These are phyloP conservation scores for Eucriotettix oculatus DNA, from an alignment of 2,888 invertebrate species.

Conservation along the genomic window DNA sequence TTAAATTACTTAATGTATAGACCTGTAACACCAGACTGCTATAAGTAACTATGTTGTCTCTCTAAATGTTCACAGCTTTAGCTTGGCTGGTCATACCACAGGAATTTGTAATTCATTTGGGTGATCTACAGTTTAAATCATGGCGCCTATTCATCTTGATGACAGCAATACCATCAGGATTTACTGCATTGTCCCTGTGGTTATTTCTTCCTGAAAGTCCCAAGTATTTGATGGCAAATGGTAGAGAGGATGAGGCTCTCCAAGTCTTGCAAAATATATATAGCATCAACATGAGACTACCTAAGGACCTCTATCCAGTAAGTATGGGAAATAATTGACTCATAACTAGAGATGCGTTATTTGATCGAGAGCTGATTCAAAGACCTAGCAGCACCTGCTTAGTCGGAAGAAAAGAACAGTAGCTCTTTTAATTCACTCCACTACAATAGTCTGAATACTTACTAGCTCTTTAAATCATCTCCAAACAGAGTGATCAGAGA, in stretches of 20 bases:
- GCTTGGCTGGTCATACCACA: conserved; percentile 57
- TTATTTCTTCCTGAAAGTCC: conserved; percentile 26
- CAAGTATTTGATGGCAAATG: conserved; percentile 24
- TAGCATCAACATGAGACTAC: conserved; percentile 21
- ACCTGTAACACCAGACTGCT: too few species aligned
- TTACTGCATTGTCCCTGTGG: conserved; percentile 40
- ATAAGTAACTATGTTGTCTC: too few species aligned
- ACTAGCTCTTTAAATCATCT: too few species aligned
- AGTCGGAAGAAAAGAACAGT: too few species aligned
- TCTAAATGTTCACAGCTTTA: conserved; percentile 31
- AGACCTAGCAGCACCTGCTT: too few species aligned
- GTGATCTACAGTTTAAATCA: conserved; percentile 28
- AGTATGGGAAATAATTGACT: conserved; percentile 10
- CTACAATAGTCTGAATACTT: too few species aligned
- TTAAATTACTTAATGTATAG: too few species aligned
- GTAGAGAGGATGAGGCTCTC: conserved; percentile 21
- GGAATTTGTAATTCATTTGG: conserved; percentile 24
- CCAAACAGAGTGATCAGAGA: too few species aligned
- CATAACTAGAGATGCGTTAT: too few species aligned
- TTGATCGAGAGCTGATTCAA: too few species aligned
- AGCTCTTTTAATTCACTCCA: too few species aligned
- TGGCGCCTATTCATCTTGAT: conserved; percentile 47
- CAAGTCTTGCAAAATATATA: conserved; percentile 22
- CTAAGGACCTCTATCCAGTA: conserved; percentile 47
- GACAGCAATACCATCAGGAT: conserved; percentile 46